These are phyloP conservation scores for Brachypalpus laphriformis DNA, from an alignment of 2,888 invertebrate genomes.

Conservation along the genomic window DNA sequence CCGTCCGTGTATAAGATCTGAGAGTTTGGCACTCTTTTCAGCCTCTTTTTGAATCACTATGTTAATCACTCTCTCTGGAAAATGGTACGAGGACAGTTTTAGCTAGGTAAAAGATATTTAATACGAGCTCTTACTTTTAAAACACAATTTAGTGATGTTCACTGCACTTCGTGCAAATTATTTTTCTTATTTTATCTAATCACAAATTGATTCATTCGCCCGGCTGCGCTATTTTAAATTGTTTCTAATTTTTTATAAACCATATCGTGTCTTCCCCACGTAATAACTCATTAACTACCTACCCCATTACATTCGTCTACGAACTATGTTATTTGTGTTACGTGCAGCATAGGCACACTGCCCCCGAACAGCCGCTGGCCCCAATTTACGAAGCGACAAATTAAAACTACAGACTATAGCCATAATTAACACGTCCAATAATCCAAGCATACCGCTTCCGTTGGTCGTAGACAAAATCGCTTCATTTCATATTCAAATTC, in stretches of 20 bases:
- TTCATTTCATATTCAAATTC: slow-evolving; percentile 58
- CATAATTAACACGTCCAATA: slow-evolving; percentile 72
- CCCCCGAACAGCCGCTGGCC: slow-evolving; percentile 37
- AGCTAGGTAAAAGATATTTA: too few relatives aligned
- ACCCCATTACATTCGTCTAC: neutral
- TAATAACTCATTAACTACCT: neutral
- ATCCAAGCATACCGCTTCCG: slow-evolving; percentile 63
- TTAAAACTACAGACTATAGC: slow-evolving; percentile 67
- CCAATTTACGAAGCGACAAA: slow-evolving; percentile 70
- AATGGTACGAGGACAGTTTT: too few relatives aligned
- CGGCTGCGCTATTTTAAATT: neutral
- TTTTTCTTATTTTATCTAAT: too few relatives aligned
- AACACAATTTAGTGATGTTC: too few relatives aligned
- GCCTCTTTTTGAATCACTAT: too few relatives aligned
- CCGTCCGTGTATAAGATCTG: too few relatives aligned
- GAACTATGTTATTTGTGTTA: neutral
- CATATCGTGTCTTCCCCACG: neutral
- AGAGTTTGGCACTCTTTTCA: too few relatives aligned
- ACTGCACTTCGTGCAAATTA: too few relatives aligned
- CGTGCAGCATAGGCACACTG: neutral
- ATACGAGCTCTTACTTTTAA: too few relatives aligned
- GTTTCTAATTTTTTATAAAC: neutral
- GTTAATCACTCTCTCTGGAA: too few relatives aligned
- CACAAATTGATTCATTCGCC: neutral
- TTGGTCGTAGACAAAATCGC: slow-evolving; percentile 45